Base-by-base conservation (phyloP, 1,140 invertebrate species). In the Apis laboriosa region DNA sequence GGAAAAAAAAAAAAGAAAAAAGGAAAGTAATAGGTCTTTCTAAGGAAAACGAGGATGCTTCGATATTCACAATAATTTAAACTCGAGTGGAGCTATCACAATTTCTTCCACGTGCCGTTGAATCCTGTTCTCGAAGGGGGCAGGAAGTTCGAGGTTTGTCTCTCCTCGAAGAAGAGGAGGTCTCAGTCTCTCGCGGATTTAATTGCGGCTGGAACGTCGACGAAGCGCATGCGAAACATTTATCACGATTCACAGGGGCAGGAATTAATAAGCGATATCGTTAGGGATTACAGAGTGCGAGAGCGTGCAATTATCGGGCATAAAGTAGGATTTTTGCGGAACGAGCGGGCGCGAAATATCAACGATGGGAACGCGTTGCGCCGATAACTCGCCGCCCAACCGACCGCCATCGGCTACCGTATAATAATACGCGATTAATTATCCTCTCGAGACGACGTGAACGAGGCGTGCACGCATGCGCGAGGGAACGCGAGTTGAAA, bases 231-330 rank as follows among this genome's bases (percentile, higher is more conserved):
- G 63, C 56, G 51, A n/a, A 66, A 74, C 78, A 80, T 80, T 74
- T 73, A 81, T 81, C 73, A 67, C 89, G 68, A 84, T 84, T 75
- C 85, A 66, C 77, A 84, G 83, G 73, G 88, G 68, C 34, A 49
- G 53, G 86, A 88, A 90, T 91, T 91, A 90, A 92, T 91, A 91
- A 88, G 68, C 70, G 55, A 75, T 78, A 74, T 63, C 80, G 75
- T 73, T 80, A 67, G 55, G 43, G 49, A 70, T 77, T 68, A 55
- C 70, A 77, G 53, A 28, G 56, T 43, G 43, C 2, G 64, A 24
- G 56, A 63, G 72, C 55, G 63, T 77, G 55, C 80, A 82, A 83
- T 83, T 83, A 78, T 77, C 56, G 66, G 15, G 5, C 75, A 71
- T 83, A 77, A 83, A 83, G 17, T 64, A 63, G 12, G 67, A 83